phyloP scores from a whole-genome alignment of 2,113 vertebrate species.

The rabbit (Oryctolagus cuniculus) region DNA sequence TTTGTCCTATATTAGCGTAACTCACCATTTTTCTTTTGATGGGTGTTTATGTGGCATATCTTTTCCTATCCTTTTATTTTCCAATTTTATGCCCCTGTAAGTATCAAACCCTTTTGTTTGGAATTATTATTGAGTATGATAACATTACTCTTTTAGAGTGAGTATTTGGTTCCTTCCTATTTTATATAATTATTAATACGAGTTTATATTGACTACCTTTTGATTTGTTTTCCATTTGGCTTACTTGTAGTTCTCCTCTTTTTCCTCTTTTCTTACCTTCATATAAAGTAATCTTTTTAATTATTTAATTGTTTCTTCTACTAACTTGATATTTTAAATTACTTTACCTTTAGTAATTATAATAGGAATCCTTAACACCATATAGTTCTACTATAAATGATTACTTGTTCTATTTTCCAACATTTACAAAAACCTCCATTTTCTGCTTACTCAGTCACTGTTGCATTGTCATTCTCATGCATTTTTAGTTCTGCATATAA shows the following conservation, averaged over 20 bases:
- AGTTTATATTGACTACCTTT: background rate
- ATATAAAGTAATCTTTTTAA: background rate
- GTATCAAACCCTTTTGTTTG: background rate
- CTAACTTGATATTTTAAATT: background rate
- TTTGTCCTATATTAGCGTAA: background rate
- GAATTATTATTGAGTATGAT: background rate
- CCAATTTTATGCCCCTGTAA: background rate
- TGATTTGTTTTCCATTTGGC: background rate
- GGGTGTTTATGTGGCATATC: background rate
- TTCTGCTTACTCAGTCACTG: background rate
- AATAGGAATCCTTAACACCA: background rate
- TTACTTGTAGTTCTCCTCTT: background rate
- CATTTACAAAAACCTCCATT: background rate
- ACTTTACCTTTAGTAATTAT: background rate
- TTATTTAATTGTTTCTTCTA: background rate
- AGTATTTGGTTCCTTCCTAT: background rate
- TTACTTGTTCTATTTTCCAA: background rate
- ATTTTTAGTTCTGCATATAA: constrained; percentile 6
- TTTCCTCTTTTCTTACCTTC: background rate
- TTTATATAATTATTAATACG: background rate
- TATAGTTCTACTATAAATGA: background rate
- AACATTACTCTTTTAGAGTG: background rate
- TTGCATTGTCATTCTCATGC: background rate
- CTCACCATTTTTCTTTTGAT: background rate
- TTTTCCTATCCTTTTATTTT: background rate